Percentiles rank a stretch among this genome's conserved stretches.
phyloP scores from a whole-genome alignment of 30 jellyfish, hydroid and myxozoan genomes.

The Rhopilema esculentum region DNA sequence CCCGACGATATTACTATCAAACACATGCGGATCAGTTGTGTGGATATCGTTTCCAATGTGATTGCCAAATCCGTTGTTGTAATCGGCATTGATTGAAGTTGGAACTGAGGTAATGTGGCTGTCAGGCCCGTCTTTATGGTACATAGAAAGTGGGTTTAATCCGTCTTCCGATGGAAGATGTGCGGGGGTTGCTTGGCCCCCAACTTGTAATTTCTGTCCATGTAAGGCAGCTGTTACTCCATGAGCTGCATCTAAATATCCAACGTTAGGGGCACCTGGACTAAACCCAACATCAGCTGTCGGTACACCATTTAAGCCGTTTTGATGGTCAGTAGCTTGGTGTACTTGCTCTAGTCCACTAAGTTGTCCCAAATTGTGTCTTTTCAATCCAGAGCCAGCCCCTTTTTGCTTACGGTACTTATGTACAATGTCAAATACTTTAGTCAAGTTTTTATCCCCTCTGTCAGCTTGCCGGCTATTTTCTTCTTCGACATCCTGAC shows the following conservation, averaged over 20 bases:
- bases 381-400: conserved; percentile 28
- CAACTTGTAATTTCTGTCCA: conserved; percentile 60
- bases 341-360: conserved; percentile 28
- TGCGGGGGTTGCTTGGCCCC: conserved; percentile 43
- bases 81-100: conserved; percentile 18
- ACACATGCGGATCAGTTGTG: conserved; percentile 10
- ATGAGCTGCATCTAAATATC: conserved; percentile 61
- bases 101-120: neutral
- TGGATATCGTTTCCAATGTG: neutral
- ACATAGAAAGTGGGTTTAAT: conserved; percentile 48
- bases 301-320: conserved; percentile 42
- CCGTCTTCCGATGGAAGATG: conserved; percentile 59
- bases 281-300: conserved; percentile 47
- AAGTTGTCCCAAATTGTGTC: conserved; percentile 61
- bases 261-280: conserved; percentile 46
- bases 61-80: neutral
- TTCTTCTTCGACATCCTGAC: conserved; percentile 35
- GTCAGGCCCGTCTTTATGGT: conserved; percentile 3
- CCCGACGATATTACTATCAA: conserved; percentile 13
- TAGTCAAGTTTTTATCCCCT: conserved; percentile 64
- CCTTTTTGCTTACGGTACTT: conserved; percentile 33
- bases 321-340: neutral
- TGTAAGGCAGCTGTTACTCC: conserved; percentile 58
- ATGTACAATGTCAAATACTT: conserved; percentile 68
- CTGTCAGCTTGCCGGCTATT: conserved; percentile 22